Evolutionary conservation across 2,797 vertebrate genomes (phyloP), one percentile per base, ranked within the genome.

Genomic region (Lithobates pipiens): DNA sequence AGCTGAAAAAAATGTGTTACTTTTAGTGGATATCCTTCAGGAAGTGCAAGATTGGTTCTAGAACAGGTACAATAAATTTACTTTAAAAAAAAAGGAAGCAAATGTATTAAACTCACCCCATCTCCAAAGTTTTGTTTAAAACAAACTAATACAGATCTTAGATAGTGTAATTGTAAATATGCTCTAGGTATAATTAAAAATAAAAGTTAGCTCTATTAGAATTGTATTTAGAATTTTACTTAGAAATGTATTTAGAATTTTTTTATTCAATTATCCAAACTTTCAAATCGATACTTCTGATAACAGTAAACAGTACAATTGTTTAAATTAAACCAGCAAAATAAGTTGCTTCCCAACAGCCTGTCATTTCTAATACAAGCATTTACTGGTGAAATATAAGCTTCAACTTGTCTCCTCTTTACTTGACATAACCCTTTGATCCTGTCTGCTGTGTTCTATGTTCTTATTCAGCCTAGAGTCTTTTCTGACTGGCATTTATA

Each of bases 401-500:
- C 57, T 74, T 82, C 80, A 82, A 27, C 80, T 65, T 46, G 34
- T 67, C 80, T 44, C 36, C 21, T 74, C 16, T 18, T 46, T 39
- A 65, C 71, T 82, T 46, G 79, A 29, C 71, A 82, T 65, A 82
- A 75, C 80, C 80, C 50, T 57, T 67, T 75, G 70, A 82, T 65
- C 80, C 71, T 46, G 57, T 72, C 70, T 74, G 71, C 57, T 82
- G 57, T 75, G n/a, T 82, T 75, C 71, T 57, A 44, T 75, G 80
- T 82, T 32, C 73, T 75, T 82, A 74, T 82, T 61, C 71, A 73
- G 70, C 69, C 69, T 73, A 29, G 42, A 82, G 70, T 74, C 70
- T 82, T 32, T 32, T 65, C 39, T 82, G 80, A 82, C 71, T 75
- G 80, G 57, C 80, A 82, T 82, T 82, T 82, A 74, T 82, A 74